Base-by-base conservation (phyloP, 2,888 invertebrate genomes). In the Vannuccia rotundouncinata region DNA sequence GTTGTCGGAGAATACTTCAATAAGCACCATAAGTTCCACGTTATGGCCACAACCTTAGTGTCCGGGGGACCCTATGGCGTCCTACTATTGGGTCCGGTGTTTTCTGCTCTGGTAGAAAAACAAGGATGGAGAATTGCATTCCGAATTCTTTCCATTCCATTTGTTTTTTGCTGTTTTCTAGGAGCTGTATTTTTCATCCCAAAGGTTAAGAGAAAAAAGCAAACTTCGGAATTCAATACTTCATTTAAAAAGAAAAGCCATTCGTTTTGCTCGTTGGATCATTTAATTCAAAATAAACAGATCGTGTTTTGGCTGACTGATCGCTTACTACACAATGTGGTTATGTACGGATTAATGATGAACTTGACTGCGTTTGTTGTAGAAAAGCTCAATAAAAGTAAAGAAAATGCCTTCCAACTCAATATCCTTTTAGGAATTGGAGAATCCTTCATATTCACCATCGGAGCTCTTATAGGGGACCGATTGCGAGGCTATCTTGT, bases 291-390 rank as follows among this genome's bases (percentile, higher is more conserved):
- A 29, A 80, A 80, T 27, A 17, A 31, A 1, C 80, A 79, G 5
- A 80, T 80, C 10, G 22, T 79, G 17, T n/a, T 80, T 22, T 80
- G 80, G 80, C 22, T 81, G 22, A 13, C 80, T 0, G 79, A 80
- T 25, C 31, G 80, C 22, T 22, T 59, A 1, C 22, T 80, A 31
- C 80, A 80, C 45, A 80, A 80, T 29, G 25, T 80, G 79, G 79
- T 80, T n/a, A 80, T 80, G 59, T 80, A 80, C 79, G 79, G 80
- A 17, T 45, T 80, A n/a, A 45, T 80, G 2, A 80, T 80, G 80
- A 80, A 80, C 45, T 59, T 80, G 29, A 29, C 30, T 13, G 76
- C 31, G 2, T 80, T 59, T 28, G 79, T 59, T 27, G 17, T 25
- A 13, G 28, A 80, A 1, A 27, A 27, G 28, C 29, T 78, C 2